Base-by-base conservation (phyloP, 2,888 invertebrate species). In the Ellobium chinense region DNA sequence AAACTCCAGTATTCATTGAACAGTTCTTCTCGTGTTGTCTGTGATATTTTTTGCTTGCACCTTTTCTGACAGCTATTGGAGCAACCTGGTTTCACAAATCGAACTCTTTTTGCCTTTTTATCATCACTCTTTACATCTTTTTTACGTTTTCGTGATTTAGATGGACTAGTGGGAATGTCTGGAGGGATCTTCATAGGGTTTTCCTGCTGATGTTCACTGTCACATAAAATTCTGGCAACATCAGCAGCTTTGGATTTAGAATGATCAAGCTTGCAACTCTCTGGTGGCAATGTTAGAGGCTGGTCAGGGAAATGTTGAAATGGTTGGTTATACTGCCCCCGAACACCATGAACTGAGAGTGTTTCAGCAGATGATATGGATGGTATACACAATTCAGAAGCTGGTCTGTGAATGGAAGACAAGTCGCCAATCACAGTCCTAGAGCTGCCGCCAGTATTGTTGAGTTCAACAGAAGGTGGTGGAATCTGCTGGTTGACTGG, bases 1-100 rank as follows among this genome's bases (percentile, higher is more conserved):
- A 73, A 34, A 73, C n/a, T 58, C 73, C 73, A 73, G 21, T 9
- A 73, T 36, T 73, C 58, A 37, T 73, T 73, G 27, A 73, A 73
- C 14, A 73, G 24, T n/a, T 73, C 60, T 73, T 73, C 58, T n/a
- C 73, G 56, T 60, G 37, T 56, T 7, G 18, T 58, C 5, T 36
- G 58, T 24, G 73, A 73, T 14, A 73, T 56, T 27, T 73, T 73
- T 60, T 73, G 58, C 36, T 73, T 73, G 27, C 73, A 73, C 21
- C 60, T 21, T 60, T 60, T 58, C 34, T 58, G 37, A 27, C 73
- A 73, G 18, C 24, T 37, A 34, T n/a, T 37, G 9, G 58, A 58
- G 27, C 73, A 73, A 18, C 60, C 73, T 56, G 31, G 60, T 9
- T 73, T 60, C n/a, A 72, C n/a, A 58, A 12, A 60, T 5, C 60